Evolutionary conservation across 2,797 vertebrate genomes (phyloP).

Genomic region (Meda fulgida): DNA sequence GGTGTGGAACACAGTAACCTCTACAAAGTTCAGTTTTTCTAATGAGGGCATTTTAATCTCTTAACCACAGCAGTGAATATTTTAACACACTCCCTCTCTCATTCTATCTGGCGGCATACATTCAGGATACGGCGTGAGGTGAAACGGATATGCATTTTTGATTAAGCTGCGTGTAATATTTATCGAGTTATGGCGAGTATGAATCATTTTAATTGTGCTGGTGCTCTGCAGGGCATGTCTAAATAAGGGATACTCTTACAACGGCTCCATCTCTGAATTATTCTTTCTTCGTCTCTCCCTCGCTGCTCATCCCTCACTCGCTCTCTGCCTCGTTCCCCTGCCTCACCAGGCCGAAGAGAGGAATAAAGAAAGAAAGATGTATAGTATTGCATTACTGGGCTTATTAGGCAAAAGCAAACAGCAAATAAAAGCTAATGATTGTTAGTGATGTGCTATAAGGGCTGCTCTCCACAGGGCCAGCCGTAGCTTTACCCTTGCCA

Average conservation of each 20-base stretch:
- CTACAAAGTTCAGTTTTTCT: conserved; percentile 54
- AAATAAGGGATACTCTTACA: conserved; percentile 60
- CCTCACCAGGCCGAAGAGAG: conserved; percentile 28
- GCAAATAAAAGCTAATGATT: conserved; percentile 63
- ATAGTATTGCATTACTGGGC: conserved; percentile 48
- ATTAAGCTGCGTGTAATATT: conserved; percentile 67
- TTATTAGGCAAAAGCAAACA: conserved; percentile 61
- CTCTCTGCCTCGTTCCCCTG: conserved; percentile 24
- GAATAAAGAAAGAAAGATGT: conserved; percentile 51
- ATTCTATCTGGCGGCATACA: conserved; percentile 20
- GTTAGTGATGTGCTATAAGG: conserved; percentile 55
- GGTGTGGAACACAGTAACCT: conserved; percentile 61
- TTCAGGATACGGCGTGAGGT: conserved; percentile 37
- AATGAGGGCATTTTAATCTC: conserved; percentile 64
- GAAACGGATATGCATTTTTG: conserved; percentile 65
- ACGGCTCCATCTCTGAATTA: conserved; percentile 52
- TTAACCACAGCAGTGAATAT: conserved; percentile 54
- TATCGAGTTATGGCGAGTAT: conserved; percentile 59
- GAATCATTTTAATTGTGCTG: conserved; percentile 63
- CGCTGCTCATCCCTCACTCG: conserved; percentile 25
- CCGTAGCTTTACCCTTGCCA: conserved; percentile 60
- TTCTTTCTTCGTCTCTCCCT: conserved; percentile 56
- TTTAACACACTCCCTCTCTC: conserved; percentile 35
- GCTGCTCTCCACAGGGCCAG: conserved; percentile 48
- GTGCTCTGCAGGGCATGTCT: conserved; percentile 62